A percentile compares a stretch with the other conserved stretches of the same genome.
Conservation (phyloP, 2,888 invertebrate species). For the Phalangium opilio region DNA sequence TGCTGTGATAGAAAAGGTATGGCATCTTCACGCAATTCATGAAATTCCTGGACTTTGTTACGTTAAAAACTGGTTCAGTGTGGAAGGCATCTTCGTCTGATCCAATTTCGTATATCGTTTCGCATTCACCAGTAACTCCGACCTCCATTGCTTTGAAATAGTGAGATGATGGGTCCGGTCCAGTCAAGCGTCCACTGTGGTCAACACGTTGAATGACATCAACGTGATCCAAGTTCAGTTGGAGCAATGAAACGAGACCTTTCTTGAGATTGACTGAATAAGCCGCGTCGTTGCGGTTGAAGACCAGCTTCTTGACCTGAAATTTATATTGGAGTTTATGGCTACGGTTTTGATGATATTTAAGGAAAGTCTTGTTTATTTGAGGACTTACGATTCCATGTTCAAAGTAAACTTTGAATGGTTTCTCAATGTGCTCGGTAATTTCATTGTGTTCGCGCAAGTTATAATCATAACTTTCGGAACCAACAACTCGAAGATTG, state of each 20-base stretch:
- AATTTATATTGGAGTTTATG: constrained; percentile 20
- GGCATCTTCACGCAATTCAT: constrained; percentile 24
- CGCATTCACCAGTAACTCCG: constrained; percentile 22
- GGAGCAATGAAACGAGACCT: constrained; percentile 26
- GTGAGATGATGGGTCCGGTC: constrained; percentile 9
- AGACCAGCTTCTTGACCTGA: constrained; percentile 23
- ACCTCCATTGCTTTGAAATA: constrained; percentile 13
- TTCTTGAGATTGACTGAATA: constrained; percentile 34
- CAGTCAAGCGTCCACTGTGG: constrained; percentile 7
- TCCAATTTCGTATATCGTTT: constrained; percentile 20
- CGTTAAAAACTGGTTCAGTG: constrained; percentile 17
- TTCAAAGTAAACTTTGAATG: constrained; percentile 13
- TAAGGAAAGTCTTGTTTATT: constrained; percentile 15
- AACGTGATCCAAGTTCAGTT: constrained; percentile 26
- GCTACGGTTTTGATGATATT: constrained; percentile 23
- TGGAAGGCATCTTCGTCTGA: constrained; percentile 13
- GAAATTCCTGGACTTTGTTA: constrained; percentile 23
- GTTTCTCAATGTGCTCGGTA: constrained; percentile 5
- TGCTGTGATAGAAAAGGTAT: constrained; percentile 5
- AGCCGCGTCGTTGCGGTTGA: constrained; percentile 26
- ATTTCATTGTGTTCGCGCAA: not conserved
- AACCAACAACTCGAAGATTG: no score
- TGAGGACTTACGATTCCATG: constrained; percentile 12
- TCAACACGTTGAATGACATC: constrained; percentile 7
- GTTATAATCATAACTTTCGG: no score